Evolutionary conservation across 2,888 invertebrate genomes (phyloP).

Genomic region (Zeuzera pyrina): DNA sequence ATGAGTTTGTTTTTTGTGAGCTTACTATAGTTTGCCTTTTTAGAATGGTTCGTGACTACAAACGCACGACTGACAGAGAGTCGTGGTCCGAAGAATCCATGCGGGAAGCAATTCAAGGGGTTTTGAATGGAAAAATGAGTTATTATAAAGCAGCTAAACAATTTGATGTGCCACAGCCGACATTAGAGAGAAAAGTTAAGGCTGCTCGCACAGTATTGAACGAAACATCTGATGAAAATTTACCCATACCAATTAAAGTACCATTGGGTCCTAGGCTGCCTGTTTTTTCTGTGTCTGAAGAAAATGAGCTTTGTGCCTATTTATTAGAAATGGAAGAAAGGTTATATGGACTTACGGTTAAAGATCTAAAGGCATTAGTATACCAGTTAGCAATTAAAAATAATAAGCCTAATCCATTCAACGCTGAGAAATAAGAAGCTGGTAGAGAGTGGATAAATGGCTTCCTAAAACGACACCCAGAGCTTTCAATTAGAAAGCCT

Average conservation of each 20-base stretch:
- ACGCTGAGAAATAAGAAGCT: no score
- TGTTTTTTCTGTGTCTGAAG: slow-evolving; percentile 9
- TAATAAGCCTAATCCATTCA: no score
- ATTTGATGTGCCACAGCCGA: slow-evolving; percentile 13
- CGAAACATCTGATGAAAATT: slow-evolving; percentile 3
- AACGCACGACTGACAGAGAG: slow-evolving; percentile 10
- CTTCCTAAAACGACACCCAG: no score
- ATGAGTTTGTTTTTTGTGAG: slow-evolving; percentile 2
- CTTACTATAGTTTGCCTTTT: slow-evolving; percentile 4
- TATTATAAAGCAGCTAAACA: slow-evolving; percentile 12
- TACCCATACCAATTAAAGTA: slow-evolving; percentile 5
- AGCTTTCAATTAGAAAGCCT: no score
- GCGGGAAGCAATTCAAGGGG: slow-evolving; percentile 10
- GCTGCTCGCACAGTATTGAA: slow-evolving; percentile 3
- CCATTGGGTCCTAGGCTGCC: slow-evolving; percentile 5
- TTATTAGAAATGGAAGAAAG: slow-evolving; percentile 11
- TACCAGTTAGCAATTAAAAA: no score
- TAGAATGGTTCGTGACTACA: slow-evolving; percentile 12
- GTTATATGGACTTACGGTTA: slow-evolving; percentile 7
- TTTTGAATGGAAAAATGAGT: slow-evolving; percentile 11
- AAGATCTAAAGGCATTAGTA: no score
- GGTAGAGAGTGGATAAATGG: no score
- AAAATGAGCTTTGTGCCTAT: slow-evolving; percentile 10
- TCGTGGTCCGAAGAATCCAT: slow-evolving; percentile 11
- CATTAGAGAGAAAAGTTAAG: slow-evolving; percentile 9